Evolutionary conservation across 2,888 invertebrate species (phyloP), one percentile per base, ranked within the genome.

Genomic region (Apoda limacodes): DNA sequence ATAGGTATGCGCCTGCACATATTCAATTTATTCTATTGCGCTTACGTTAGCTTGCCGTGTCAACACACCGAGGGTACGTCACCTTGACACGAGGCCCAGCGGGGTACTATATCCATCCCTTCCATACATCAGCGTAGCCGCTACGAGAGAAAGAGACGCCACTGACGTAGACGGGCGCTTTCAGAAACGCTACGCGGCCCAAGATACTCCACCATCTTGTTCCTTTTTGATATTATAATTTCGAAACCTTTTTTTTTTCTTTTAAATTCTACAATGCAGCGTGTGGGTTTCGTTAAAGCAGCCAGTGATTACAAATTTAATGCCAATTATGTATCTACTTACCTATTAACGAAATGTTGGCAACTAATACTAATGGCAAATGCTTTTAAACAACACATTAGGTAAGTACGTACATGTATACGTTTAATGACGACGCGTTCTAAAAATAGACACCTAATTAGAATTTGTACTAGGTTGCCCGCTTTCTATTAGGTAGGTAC

Each of bases 171-270:
- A 72, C 61, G 42, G 60, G 68, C 71, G 76, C 76, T 78, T 78
- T 76, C 76, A 71, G 76, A 74, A 65, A 67, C 61, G 75, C 75
- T 75, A 75, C 75, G 74, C 69, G 63, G 55, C 54, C 55, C 49
- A 48, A 43, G 43, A 40, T 42, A 52, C 50, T 41, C 65, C 51
- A 75, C 76, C 76, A 76, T 78, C 63, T 78, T 76, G 72, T 65
- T 60, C 60, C 55, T 63, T 65, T 67, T 65, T 53, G 60, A 58
- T 55, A 55, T 54, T n/a, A 60, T 60, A 60, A 61, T 63, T 64
- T 47, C 39, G 45, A 42, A 44, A 41, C 42, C 44, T 46, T 41
- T 39, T 40, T 43, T 38, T 38, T 35, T 39, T 37, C 37, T 39
- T 42, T 24, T 37, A 30, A 35, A 35, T 39, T 22, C 25, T 22